Evolutionary conservation across 1,140 invertebrate genomes (phyloP), one percentile per base, ranked within the genome.

Genomic region (Pachypeltis micranthus): DNA sequence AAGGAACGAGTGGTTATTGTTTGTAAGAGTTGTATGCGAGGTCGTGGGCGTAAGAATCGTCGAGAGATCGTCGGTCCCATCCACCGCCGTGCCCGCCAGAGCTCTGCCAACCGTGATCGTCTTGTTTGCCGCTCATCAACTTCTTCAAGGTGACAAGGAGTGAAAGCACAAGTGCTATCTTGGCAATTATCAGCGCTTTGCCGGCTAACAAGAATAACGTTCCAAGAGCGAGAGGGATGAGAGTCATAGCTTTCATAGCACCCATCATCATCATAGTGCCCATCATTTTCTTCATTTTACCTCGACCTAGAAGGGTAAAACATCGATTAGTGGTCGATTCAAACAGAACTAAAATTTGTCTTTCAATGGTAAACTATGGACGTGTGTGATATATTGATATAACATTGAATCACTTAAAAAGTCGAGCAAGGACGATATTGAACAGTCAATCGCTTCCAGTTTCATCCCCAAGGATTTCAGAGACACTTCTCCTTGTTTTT

Each of bases 71-170:
- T n/a, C 83, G 84, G 65, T 80, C 79, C 65, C 79, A 79, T n/a
- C 64, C 66, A 26, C 69, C 65, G 10, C 64, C 60, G 27, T 51
- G 57, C 25, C 66, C 64, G 10, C 59, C 64, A n/a, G 57, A 63
- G 12, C 61, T 59, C 39, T 62, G 64, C 1, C 66, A 67, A 1
- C 77, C 75, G 31, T 67, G 57, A 28, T 68, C 64, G 16, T 70
- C 68, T 16, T 65, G 27, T 19, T 68, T 67, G 14, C 66, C 68
- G 72, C 73, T 73, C 29, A 86, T 77, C n/a, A 88, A 73, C 70
- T 88, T 88, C 75, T 88, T 90, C 28, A 90, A 74, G 0, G 84
- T 86, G 56, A 90, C 80, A 61, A 88, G 85, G 14, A 84, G 83
- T 24, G 85, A 85, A n/a, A 91, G 74, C 1, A 88, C 76, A 1